Evolutionary conservation across 2,113 vertebrate species (phyloP).

Genomic region (Mobula birostris): DNA sequence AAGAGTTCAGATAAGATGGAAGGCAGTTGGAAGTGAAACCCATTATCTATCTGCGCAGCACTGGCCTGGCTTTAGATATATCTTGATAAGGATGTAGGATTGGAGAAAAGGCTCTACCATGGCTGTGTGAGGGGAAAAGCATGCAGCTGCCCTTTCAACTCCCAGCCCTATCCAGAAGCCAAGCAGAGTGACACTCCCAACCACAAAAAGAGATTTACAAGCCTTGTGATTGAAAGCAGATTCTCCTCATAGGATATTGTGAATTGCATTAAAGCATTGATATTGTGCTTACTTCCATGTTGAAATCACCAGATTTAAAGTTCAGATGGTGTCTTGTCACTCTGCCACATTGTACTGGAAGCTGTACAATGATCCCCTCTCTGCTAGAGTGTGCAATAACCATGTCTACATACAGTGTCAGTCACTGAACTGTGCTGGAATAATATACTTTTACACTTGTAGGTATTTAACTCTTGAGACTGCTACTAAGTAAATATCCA

Average conservation of each 20-base stretch:
- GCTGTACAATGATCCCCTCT: background rate
- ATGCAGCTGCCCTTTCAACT: slow-evolving; percentile 9
- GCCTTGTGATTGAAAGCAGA: background rate
- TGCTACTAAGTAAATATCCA: background rate
- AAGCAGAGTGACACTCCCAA: slow-evolving; percentile 8
- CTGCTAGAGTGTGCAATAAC: background rate
- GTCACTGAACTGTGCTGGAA: background rate
- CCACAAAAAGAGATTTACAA: slow-evolving; percentile 36
- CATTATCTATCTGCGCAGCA: slow-evolving; percentile 66
- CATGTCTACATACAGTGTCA: background rate
- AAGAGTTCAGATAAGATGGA: slow-evolving; percentile 64
- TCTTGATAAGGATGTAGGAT: slow-evolving; percentile 57
- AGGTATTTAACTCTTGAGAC: background rate
- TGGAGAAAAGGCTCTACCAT: slow-evolving; percentile 45
- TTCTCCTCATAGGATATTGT: slow-evolving; percentile 12
- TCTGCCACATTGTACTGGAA: background rate
- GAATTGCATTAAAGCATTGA: slow-evolving; percentile 4
- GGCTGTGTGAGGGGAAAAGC: slow-evolving; percentile 17
- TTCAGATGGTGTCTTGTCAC: no score
- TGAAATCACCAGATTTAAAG: background rate
- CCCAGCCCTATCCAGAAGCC: background rate
- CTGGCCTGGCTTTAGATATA: slow-evolving; percentile 58
- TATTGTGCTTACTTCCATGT: background rate
- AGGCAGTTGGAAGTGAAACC: slow-evolving; percentile 65
- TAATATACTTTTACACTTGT: background rate